A percentile compares a stretch with the other conserved stretches of the same genome.
These are phyloP conservation scores for Sander vitreus DNA, from an alignment of 2,113 vertebrate genomes.

Conservation along the genomic window DNA sequence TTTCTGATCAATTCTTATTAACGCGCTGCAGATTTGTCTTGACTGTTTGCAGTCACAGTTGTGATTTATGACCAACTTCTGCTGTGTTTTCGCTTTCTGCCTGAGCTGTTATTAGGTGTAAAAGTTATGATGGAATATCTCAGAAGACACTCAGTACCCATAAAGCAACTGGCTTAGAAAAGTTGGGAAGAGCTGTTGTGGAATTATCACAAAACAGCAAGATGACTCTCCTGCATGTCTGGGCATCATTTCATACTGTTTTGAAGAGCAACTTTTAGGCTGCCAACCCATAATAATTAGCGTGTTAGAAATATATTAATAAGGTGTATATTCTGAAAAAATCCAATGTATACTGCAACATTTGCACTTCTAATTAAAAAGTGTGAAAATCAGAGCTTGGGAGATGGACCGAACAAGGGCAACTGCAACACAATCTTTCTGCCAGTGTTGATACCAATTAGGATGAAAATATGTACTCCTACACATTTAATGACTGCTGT, in stretches of 20 bases:
- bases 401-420: not conserved
- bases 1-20: conserved; percentile 48
- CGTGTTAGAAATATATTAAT: not conserved
- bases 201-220: not conserved
- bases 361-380: not conserved
- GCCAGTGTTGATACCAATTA: too few species aligned
- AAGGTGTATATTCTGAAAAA: not conserved
- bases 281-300: too few species aligned
- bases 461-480: too few species aligned
- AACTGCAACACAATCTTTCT: too few species aligned
- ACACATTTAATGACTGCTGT: not conserved
- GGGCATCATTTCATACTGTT: not conserved
- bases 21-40: conserved; percentile 12
- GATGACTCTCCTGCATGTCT: not conserved
- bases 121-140: conserved; percentile 35
- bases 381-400: not conserved
- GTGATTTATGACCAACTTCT: conserved; percentile 34
- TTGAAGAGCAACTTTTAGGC: not conserved
- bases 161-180: not conserved
- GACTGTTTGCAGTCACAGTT: conserved; percentile 27
- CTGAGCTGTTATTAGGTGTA: conserved; percentile 30
- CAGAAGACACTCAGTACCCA: conserved; percentile 1
- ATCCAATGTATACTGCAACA: not conserved
- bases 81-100: conserved; percentile 15
- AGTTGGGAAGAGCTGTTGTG: not conserved